Percentiles rank a stretch among this genome's conserved stretches.
Conservation (phyloP, 1,140 invertebrate genomes). For the Uloborus diversus region DNA sequence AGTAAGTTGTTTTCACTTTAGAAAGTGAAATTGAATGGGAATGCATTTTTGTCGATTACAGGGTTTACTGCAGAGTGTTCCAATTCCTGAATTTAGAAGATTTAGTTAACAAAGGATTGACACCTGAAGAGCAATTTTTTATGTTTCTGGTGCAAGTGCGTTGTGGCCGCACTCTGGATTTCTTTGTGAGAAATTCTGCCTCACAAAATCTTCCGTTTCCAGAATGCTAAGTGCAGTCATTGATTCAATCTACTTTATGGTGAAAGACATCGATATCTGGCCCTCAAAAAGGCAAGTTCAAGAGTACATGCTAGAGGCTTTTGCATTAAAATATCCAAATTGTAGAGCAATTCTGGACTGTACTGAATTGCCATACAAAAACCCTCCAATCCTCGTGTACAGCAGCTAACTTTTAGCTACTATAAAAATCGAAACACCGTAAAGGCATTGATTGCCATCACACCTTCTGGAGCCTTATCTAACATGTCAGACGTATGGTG, state of each 20-base stretch:
- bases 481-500: neutral
- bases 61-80: too few relatives aligned
- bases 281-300: neutral
- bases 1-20: too few relatives aligned
- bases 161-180: neutral
- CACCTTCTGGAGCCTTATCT: neutral
- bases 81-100: too few relatives aligned
- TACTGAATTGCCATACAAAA: neutral
- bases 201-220: neutral
- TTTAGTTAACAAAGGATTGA: too few relatives aligned
- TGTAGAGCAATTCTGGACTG: too few relatives aligned
- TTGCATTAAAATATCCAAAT: too few relatives aligned
- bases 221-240: neutral
- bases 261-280: neutral
- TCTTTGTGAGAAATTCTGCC: neutral
- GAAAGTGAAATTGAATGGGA: too few relatives aligned
- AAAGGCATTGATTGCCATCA: too few relatives aligned
- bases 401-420: neutral
- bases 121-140: constrained; percentile 3
- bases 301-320: neutral
- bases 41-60: too few relatives aligned
- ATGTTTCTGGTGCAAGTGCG: neutral
- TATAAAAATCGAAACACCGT: too few relatives aligned
- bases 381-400: neutral
- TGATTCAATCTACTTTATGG: neutral